These are phyloP conservation scores for Lathamus discolor DNA, from an alignment of 2,113 vertebrate species.

Conservation along the genomic window DNA sequence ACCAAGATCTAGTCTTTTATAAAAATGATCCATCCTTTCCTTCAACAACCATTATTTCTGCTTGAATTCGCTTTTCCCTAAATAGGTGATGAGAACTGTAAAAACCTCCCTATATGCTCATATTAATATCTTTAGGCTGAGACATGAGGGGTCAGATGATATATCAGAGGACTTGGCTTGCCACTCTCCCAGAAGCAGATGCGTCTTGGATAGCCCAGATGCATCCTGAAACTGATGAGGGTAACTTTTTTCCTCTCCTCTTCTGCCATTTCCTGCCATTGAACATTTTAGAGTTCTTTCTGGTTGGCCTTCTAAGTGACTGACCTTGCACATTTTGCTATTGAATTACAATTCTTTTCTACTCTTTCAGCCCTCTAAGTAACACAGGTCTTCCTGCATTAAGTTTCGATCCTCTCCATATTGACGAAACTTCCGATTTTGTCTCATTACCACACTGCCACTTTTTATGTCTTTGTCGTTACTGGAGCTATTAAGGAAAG, in stretches of 20 bases:
- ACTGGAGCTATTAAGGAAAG: conserved; percentile 38
- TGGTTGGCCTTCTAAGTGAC: neutral
- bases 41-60: neutral
- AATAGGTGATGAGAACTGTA: neutral
- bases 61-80: neutral
- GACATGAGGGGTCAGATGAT: neutral
- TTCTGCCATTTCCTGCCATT: neutral
- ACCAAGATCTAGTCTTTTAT: neutral
- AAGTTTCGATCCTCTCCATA: neutral
- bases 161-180: neutral
- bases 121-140: neutral
- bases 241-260: neutral
- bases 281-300: neutral
- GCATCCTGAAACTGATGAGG: neutral
- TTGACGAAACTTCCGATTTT: conserved; percentile 37
- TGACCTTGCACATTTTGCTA: neutral
- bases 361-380: neutral
- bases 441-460: conserved; percentile 19
- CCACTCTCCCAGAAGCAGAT: neutral
- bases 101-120: neutral
- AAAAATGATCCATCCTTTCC: neutral
- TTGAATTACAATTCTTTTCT: conserved; percentile 14
- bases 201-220: neutral
- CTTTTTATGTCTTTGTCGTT: conserved; percentile 43
- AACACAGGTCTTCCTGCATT: conserved; percentile 31